phyloP scores from a whole-genome alignment of 37 sponge, comb jelly and placozoan genomes.

The Tethya wilhelma region DNA sequence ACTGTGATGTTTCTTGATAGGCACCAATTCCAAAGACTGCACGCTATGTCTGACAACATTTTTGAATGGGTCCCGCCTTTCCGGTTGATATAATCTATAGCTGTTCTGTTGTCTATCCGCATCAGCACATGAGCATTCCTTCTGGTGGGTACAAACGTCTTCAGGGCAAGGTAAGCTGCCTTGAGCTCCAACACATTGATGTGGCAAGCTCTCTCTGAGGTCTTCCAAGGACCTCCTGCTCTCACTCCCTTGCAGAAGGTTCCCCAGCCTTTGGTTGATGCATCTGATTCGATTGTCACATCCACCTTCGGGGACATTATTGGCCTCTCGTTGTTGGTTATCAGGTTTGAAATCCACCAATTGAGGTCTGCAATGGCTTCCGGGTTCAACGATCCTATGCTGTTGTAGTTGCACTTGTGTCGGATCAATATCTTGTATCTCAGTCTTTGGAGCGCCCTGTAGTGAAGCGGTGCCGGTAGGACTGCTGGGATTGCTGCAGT shows the following conservation, averaged over 20 bases:
- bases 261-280: slow-evolving; percentile 30
- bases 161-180: slow-evolving; percentile 13
- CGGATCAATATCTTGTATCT: neutral
- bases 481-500: slow-evolving; percentile 13
- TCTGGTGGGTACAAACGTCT: neutral
- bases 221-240: slow-evolving; percentile 26
- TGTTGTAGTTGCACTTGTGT: neutral
- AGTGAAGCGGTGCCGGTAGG: slow-evolving; percentile 20
- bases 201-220: neutral
- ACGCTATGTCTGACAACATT: neutral
- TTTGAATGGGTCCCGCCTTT: too few species aligned
- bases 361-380: neutral
- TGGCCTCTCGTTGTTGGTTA: slow-evolving; percentile 25
- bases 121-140: neutral
- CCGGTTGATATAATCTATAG: slow-evolving; percentile 27
- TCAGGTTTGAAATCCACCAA: slow-evolving; percentile 15
- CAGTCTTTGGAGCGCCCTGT: slow-evolving; percentile 5
- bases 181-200: slow-evolving; percentile 17
- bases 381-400: neutral
- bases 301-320: neutral
- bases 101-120: slow-evolving; percentile 11
- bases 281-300: slow-evolving; percentile 14
- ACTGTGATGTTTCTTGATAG: too few species aligned
- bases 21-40: slow-evolving; percentile 10
- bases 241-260: slow-evolving; percentile 8